A percentile compares a stretch with the other conserved stretches of the same genome.
Evolutionary conservation across 2,888 invertebrate species (phyloP).

Genomic region (Mythimna ferrago): DNA sequence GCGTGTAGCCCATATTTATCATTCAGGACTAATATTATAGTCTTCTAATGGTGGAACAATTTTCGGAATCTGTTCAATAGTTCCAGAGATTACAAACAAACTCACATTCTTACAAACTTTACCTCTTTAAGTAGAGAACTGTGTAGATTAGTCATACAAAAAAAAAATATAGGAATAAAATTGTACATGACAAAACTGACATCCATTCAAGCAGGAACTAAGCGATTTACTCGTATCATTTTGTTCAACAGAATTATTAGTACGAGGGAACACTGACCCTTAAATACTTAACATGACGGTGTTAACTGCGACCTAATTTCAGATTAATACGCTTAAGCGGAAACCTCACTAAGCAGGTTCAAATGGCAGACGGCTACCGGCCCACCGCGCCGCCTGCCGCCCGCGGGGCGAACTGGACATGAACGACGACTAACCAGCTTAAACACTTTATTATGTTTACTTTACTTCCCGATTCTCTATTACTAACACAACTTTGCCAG

Average conservation of each 20-base stretch:
- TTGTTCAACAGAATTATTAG: conserved; percentile 36
- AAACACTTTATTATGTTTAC: conserved; percentile 81
- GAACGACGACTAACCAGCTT: conserved; percentile 75
- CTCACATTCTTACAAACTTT: too few species aligned
- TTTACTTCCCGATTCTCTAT: conserved; percentile 83
- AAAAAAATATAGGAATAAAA: not conserved
- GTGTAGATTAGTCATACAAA: not conserved
- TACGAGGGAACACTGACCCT: conserved; percentile 82
- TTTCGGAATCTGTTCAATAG: too few species aligned
- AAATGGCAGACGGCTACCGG: conserved; percentile 82
- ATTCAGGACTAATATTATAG: too few species aligned
- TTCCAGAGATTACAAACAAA: too few species aligned
- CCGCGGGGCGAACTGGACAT: conserved; percentile 67
- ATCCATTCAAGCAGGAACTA: conserved; percentile 9
- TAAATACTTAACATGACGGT: conserved; percentile 80
- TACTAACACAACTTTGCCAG: conserved; percentile 88
- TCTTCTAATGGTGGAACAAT: too few species aligned
- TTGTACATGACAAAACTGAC: not conserved
- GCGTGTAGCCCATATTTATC: too few species aligned
- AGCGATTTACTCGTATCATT: conserved; percentile 1
- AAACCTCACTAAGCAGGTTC: conserved; percentile 90
- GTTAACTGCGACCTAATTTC: conserved; percentile 90
- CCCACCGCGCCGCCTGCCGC: conserved; percentile 59
- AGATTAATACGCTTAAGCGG: conserved; percentile 90
- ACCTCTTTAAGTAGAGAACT: too few species aligned